phyloP scores from a whole-genome alignment of 1,140 invertebrate genomes.

The Steinernema khuongi region DNA sequence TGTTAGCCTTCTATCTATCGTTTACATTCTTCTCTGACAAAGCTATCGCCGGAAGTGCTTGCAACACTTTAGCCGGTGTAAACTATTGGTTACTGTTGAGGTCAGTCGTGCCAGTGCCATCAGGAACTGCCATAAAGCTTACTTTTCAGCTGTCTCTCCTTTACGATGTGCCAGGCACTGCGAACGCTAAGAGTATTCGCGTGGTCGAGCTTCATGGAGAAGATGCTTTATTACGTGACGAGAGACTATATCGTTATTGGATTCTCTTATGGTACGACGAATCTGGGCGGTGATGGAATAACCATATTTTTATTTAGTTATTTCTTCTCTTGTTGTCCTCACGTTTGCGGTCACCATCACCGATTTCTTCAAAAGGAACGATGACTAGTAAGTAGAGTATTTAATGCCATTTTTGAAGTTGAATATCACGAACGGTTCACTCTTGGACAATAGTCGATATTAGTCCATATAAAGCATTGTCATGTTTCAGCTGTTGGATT shows the following conservation, averaged over 20 bases:
- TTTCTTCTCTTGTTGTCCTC: constrained; percentile 22
- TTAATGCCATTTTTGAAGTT: too few relatives aligned
- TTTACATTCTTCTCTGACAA: constrained; percentile 3
- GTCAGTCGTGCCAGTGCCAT: not conserved
- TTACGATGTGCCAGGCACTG: not conserved
- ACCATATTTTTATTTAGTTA: not conserved
- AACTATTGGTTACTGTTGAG: not conserved
- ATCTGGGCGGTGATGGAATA: not conserved
- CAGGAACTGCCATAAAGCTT: not conserved
- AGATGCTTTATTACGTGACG: not conserved
- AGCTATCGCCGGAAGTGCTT: not conserved
- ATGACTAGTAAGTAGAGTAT: constrained; percentile 17
- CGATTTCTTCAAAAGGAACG: constrained; percentile 30
- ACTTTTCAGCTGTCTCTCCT: not conserved
- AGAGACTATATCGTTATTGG: not conserved
- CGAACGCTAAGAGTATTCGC: not conserved
- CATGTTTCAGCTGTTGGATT: constrained; percentile 29
- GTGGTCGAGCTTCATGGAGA: not conserved
- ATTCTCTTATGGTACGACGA: not conserved
- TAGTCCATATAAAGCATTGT: not conserved
- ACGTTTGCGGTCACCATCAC: constrained; percentile 19
- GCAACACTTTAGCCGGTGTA: not conserved
- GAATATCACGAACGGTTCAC: too few relatives aligned
- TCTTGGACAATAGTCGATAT: too few relatives aligned
- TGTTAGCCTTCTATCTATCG: not conserved